Percentiles rank a stretch among this genome's conserved stretches.
Evolutionary conservation across 2,888 invertebrate species (phyloP).

Genomic region (Agrotis clavis): DNA sequence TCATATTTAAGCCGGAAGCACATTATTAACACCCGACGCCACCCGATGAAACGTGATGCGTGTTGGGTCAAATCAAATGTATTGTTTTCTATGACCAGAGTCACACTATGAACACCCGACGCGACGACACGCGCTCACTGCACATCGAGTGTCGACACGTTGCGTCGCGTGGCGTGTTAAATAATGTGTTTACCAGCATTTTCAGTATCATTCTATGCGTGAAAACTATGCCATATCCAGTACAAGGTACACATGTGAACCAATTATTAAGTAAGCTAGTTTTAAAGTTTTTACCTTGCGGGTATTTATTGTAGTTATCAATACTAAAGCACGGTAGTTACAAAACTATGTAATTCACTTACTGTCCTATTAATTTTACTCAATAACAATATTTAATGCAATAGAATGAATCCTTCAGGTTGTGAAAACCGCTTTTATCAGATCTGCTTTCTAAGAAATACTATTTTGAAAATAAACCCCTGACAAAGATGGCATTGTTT

Average conservation of each 20-base stretch:
- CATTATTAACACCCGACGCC: too few relatives aligned
- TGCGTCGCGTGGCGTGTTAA: too few relatives aligned
- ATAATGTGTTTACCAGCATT: neutral
- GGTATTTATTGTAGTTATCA: constrained; percentile 14
- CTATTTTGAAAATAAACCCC: constrained; percentile 55
- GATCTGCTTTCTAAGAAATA: constrained; percentile 30
- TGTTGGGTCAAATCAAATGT: too few relatives aligned
- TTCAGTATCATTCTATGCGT: constrained; percentile 11
- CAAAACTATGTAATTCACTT: neutral
- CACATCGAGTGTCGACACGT: too few relatives aligned
- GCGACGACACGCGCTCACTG: too few relatives aligned
- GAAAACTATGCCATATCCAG: constrained; percentile 58
- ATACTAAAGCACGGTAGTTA: constrained; percentile 20
- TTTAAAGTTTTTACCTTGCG: constrained; percentile 33
- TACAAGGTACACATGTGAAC: constrained; percentile 65
- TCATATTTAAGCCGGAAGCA: too few relatives aligned
- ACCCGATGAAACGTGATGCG: too few relatives aligned
- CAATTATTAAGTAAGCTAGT: constrained; percentile 61
- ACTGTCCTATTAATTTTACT: constrained; percentile 9
- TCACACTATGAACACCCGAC: too few relatives aligned
- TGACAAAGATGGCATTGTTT: constrained; percentile 21
- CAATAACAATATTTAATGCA: neutral
- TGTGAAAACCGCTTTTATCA: constrained; percentile 49
- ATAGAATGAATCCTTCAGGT: constrained; percentile 36
- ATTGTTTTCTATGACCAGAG: too few relatives aligned